Evolutionary conservation across 1,140 invertebrate genomes (phyloP).

Genomic region (Mamestra configurata): DNA sequence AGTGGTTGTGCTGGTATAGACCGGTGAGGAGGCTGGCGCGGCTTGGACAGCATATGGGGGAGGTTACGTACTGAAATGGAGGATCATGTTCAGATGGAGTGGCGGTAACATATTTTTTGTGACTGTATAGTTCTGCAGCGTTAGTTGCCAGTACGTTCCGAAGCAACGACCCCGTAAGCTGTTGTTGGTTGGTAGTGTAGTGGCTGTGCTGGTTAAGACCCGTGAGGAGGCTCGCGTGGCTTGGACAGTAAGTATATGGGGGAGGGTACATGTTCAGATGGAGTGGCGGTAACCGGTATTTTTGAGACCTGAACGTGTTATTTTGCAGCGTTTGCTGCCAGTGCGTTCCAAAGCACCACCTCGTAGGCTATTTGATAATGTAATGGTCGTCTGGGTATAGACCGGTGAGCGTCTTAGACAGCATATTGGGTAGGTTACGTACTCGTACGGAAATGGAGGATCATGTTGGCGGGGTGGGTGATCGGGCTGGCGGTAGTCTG

Average conservation of each 20-base stretch:
- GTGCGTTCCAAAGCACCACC: too few species aligned
- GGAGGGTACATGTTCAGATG: slow-evolving; percentile 93
- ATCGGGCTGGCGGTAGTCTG: too few species aligned
- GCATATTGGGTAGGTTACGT: slow-evolving; percentile 94
- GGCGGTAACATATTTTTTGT: background rate
- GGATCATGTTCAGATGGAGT: too few species aligned
- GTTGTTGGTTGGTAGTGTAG: slow-evolving; percentile 93
- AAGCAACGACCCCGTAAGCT: slow-evolving; percentile 93
- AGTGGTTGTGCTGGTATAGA: slow-evolving; percentile 94
- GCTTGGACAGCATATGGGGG: slow-evolving; percentile 96
- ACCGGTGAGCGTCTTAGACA: too few species aligned
- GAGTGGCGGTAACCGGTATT: too few species aligned
- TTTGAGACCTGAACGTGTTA: too few species aligned
- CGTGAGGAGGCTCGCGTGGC: slow-evolving; percentile 95
- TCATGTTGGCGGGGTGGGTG: too few species aligned
- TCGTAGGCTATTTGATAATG: too few species aligned
- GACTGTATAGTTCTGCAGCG: slow-evolving; percentile 90
- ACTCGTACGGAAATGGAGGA: too few species aligned
- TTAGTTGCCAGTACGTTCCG: slow-evolving; percentile 90
- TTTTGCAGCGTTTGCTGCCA: too few species aligned
- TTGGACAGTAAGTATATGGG: slow-evolving; percentile 97
- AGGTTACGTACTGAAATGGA: slow-evolving; percentile 91
- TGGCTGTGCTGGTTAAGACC: slow-evolving; percentile 96
- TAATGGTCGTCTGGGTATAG: too few species aligned
- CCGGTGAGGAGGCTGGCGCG: slow-evolving; percentile 95